Evolutionary conservation across 2,113 vertebrate genomes (phyloP).

Genomic region (Chelonoidis abingdonii): DNA sequence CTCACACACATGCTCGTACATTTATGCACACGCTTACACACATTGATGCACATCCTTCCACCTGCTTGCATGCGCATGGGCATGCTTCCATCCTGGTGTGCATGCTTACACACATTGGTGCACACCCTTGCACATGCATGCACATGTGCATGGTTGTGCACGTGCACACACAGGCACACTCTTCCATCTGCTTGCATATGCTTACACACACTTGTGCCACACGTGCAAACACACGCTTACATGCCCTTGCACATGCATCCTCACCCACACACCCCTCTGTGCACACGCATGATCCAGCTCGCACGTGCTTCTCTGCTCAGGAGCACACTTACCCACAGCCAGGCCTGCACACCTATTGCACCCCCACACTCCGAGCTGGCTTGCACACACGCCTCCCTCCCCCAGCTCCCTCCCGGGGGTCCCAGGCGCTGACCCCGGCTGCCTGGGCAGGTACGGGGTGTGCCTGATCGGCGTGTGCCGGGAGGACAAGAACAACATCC

Average conservation of each 20-base stretch:
- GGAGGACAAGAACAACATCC: slow-evolving; percentile 81
- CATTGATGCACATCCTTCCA: no score
- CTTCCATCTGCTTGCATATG: neutral
- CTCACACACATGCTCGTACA: no score
- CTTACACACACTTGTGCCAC: neutral
- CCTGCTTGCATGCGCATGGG: no score
- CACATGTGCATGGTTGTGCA: no score
- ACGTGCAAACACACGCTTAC: neutral
- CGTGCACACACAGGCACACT: neutral
- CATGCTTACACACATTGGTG: no score
- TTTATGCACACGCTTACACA: no score
- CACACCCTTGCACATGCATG: neutral
- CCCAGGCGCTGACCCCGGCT: neutral
- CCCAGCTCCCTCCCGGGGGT: neutral
- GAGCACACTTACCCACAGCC: neutral
- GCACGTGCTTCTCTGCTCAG: no score
- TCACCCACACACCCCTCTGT: no score
- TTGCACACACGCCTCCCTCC: no score
- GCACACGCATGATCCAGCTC: no score
- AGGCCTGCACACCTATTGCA: neutral
- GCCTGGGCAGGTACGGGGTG: slow-evolving; percentile 81
- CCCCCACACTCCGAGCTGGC: no score
- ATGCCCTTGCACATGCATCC: neutral
- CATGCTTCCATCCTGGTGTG: no score
- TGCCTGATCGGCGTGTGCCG: slow-evolving; percentile 85